These are phyloP conservation scores for Sebastolobus altivelis DNA, from an alignment of 2,797 vertebrate genomes.

Conservation along the genomic window DNA sequence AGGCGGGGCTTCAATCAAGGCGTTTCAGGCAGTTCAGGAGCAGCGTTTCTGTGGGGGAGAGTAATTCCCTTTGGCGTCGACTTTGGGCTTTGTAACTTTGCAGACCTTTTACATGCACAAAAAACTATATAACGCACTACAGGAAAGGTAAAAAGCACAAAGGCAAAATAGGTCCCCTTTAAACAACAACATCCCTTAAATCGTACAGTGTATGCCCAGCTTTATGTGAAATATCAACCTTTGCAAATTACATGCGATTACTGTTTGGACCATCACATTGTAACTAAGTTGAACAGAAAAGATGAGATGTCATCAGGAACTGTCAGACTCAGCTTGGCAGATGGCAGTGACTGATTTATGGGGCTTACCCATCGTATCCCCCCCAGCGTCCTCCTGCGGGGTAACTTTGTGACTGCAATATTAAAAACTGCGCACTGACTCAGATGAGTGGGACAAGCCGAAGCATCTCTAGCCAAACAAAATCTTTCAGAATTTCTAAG, in stretches of 20 bases:
- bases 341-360: conserved; percentile 44
- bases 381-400: not conserved
- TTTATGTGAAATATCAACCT: not conserved
- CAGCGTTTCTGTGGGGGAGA: no score
- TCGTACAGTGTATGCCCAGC: not conserved
- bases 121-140: no score
- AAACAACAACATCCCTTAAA: not conserved
- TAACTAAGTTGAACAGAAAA: not conserved
- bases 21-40: no score
- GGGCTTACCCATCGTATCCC: not conserved
- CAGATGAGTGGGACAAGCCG: conserved; percentile 22
- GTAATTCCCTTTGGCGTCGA: no score
- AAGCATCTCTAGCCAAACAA: conserved; percentile 39
- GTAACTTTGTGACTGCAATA: conserved; percentile 26
- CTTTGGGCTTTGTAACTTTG: no score
- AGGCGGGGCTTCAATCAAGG: no score
- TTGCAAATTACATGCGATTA: not conserved
- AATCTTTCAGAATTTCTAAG: conserved; percentile 31
- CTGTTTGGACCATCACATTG: not conserved
- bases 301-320: conserved; percentile 3
- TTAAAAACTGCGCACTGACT: conserved; percentile 23
- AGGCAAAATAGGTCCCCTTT: no score
- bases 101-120: no score
- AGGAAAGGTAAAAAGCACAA: no score
- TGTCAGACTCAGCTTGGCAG: conserved; percentile 31